A percentile compares a stretch with the other conserved stretches of the same genome.
These are phyloP conservation scores for Typhlichthys eigenmanni DNA, from an alignment of 2,797 vertebrate species.

Conservation along the genomic window DNA sequence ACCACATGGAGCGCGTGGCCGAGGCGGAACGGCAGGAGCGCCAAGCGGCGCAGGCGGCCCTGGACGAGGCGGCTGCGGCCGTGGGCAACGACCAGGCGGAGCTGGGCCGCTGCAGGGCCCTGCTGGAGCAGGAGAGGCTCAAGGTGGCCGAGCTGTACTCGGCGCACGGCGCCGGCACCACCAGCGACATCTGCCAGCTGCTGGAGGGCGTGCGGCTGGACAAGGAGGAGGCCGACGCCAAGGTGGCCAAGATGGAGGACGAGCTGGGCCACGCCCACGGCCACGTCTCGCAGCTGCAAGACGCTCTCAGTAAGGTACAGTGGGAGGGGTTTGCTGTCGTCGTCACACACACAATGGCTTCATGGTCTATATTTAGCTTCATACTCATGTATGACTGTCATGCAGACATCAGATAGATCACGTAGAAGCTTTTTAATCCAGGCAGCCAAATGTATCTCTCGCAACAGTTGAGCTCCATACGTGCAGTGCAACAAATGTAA, in stretches of 20 bases:
- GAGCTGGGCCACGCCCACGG: conserved; percentile 85
- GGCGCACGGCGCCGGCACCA: conserved; percentile 90
- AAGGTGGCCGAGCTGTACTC: conserved; percentile 91
- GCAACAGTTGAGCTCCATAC: no score
- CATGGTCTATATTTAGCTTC: no score
- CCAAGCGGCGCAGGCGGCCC: conserved; percentile 74
- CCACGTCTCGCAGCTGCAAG: conserved; percentile 85
- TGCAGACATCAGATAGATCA: no score
- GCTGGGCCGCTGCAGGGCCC: conserved; percentile 85
- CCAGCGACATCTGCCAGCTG: conserved; percentile 90
- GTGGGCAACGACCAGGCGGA: conserved; percentile 88
- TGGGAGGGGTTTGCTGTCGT: no score
- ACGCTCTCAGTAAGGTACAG: conserved; percentile 87
- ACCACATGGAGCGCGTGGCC: conserved; percentile 92
- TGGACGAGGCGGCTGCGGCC: conserved; percentile 88
- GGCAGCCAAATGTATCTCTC: no score
- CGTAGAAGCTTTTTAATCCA: no score
- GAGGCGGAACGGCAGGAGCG: conserved; percentile 90
- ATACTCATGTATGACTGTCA: neutral
- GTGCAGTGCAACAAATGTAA: no score
- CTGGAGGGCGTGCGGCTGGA: conserved; percentile 88
- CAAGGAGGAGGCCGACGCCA: conserved; percentile 90
- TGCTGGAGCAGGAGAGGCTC: conserved; percentile 94
- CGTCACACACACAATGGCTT: no score
- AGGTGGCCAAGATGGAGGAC: conserved; percentile 86